A percentile compares a stretch with the other conserved stretches of the same genome.
Evolutionary conservation across 2,797 vertebrate genomes (phyloP).

Genomic region (Helicolenus hilgendorfi): DNA sequence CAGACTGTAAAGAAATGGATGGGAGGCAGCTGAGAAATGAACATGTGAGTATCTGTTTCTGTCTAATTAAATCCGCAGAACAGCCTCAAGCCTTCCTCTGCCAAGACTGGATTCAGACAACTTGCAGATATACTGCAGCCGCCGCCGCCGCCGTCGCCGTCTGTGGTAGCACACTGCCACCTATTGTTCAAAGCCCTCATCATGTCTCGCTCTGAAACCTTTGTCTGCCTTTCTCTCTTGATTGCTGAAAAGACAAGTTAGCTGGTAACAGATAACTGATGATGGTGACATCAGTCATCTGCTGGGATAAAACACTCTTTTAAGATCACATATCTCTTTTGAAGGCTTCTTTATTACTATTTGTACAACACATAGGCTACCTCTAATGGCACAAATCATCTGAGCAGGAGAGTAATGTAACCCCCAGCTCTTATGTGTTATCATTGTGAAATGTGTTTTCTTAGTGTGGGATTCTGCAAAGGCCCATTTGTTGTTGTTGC

Average conservation of each 20-base stretch:
- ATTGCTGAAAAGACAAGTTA: slow-evolving; percentile 85
- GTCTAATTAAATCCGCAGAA: slow-evolving; percentile 92
- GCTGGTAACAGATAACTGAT: slow-evolving; percentile 85
- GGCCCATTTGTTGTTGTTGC: slow-evolving; percentile 88
- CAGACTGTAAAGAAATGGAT: slow-evolving; percentile 89
- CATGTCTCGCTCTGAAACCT: slow-evolving; percentile 53
- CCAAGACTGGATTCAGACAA: slow-evolving; percentile 80
- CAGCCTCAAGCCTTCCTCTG: slow-evolving; percentile 87
- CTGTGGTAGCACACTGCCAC: slow-evolving; percentile 92
- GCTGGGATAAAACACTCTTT: slow-evolving; percentile 86
- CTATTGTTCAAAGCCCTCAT: slow-evolving; percentile 82
- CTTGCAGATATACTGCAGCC: slow-evolving; percentile 39
- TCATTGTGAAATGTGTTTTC: slow-evolving; percentile 88
- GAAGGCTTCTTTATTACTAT: slow-evolving; percentile 89
- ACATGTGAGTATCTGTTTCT: slow-evolving; percentile 92
- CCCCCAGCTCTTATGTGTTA: slow-evolving; percentile 87
- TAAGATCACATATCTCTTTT: slow-evolving; percentile 89
- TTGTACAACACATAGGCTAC: slow-evolving; percentile 85
- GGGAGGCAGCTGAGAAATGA: slow-evolving; percentile 91
- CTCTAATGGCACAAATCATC: slow-evolving; percentile 88
- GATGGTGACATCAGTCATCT: slow-evolving; percentile 86
- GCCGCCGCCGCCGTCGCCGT: slow-evolving; percentile 68
- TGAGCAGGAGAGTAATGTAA: slow-evolving; percentile 85
- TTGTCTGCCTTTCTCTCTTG: slow-evolving; percentile 71
- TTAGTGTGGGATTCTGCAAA: slow-evolving; percentile 83